These are phyloP conservation scores for Channallabes apus DNA, from an alignment of 2,797 vertebrate species.

Conservation along the genomic window DNA sequence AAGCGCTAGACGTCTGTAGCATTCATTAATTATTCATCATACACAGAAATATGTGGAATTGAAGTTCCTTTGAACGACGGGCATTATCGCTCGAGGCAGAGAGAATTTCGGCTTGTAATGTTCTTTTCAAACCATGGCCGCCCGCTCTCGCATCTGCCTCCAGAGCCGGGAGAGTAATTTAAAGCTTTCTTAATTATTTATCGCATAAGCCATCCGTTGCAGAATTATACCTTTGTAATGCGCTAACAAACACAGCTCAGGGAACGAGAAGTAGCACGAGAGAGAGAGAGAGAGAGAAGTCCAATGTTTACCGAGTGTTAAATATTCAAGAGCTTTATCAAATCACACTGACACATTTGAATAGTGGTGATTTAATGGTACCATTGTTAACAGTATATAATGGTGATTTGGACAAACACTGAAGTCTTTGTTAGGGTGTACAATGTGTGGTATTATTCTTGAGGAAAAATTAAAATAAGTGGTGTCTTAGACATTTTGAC, in stretches of 20 bases:
- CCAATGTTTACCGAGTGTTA: neutral
- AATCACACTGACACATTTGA: constrained; percentile 28
- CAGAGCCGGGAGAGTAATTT: constrained; percentile 65
- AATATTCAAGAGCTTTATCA: constrained; percentile 20
- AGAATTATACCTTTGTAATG: constrained; percentile 68
- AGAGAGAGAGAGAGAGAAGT: neutral
- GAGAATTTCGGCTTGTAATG: constrained; percentile 19
- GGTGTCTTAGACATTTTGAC: neutral
- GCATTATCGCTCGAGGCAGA: constrained; percentile 73
- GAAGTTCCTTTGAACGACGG: constrained; percentile 81
- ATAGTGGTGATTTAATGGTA: constrained; percentile 22
- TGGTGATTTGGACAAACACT: constrained; percentile 14
- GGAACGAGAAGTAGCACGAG: neutral
- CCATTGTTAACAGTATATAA: neutral
- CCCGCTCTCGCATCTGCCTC: constrained; percentile 37
- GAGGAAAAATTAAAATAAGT: neutral
- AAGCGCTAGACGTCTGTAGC: constrained; percentile 63
- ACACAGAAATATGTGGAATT: constrained; percentile 78
- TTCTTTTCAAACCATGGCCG: constrained; percentile 34
- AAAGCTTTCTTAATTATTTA: constrained; percentile 75
- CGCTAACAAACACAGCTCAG: constrained; percentile 5
- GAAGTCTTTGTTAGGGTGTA: constrained; percentile 36
- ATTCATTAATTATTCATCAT: constrained; percentile 81
- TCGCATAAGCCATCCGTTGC: constrained; percentile 62
- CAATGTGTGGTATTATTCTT: constrained; percentile 48